A percentile compares a stretch with the other conserved stretches of the same genome.
These are phyloP conservation scores for Muntiacus muntjak DNA, from an alignment of 2,113 vertebrate species.

Conservation along the genomic window DNA sequence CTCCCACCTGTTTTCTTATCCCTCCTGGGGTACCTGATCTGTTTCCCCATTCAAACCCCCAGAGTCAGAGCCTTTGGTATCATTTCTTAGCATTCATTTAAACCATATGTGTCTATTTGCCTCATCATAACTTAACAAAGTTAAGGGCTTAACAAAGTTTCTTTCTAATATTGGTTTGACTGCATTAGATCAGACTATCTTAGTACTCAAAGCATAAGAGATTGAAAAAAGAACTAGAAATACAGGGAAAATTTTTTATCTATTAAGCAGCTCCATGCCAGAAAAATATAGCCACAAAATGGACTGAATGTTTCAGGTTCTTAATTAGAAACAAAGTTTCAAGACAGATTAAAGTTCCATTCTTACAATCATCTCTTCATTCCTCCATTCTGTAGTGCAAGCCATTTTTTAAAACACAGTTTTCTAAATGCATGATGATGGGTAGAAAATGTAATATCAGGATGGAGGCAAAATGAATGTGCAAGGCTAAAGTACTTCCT, in stretches of 20 bases:
- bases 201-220: neutral
- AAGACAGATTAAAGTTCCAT: neutral
- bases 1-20: neutral
- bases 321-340: neutral
- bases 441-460: neutral
- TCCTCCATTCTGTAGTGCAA: neutral
- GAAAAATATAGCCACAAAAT: neutral
- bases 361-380: neutral
- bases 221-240: slow-evolving; percentile 15
- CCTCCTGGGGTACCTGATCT: neutral
- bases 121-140: neutral
- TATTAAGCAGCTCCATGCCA: neutral
- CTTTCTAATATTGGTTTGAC: slow-evolving; percentile 21
- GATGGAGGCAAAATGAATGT: neutral
- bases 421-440: neutral
- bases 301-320: neutral
- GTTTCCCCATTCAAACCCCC: neutral
- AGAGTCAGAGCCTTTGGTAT: neutral
- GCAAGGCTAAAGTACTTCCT: neutral
- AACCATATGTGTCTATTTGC: neutral
- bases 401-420: neutral
- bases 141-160: neutral
- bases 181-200: neutral
- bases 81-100: neutral
- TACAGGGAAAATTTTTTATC: neutral